Evolutionary conservation across 2,797 vertebrate species (phyloP), one percentile per base, ranked within the genome.

Genomic region (Argentina silus): DNA sequence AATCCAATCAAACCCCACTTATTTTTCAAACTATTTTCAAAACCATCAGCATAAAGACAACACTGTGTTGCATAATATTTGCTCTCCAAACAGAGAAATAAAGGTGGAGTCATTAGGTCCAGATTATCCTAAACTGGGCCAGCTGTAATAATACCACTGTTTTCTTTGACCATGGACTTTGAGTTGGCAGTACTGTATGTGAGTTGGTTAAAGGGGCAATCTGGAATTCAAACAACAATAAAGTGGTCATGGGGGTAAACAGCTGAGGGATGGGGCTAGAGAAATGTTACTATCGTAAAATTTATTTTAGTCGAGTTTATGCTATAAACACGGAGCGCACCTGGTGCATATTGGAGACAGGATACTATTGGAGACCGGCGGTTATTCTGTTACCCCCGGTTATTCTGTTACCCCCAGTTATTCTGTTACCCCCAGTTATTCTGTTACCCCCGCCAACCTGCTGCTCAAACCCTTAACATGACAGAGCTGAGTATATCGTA

Each of bases 81-180:
- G 3, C 21, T 11, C 19, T 12, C 1, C 6, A 36, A 59, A 64
- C 50, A 53, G 8, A 59, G 36, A 12, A n/a, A 50, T 55, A n/a
- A 53, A 53, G 55, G 14, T 67, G 45, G 11, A n/a, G 53, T 7
- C 36, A 45, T 11, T 3, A 23, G 9, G 47, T 1, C 5, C 7
- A n/a, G 23, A 72, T 67, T 53, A 64, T 71, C 44, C 60, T n/a
- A 12, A 23, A 59, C 60, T 67, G 17, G 42, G 56, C 7, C 42
- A 55, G 63, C n/a, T 76, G 44, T 57, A 53, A 74, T 1, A 27
- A 44, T 50, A 68, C 10, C 45, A 48, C 43, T 44, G 36, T 42
- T 66, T 57, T 23, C 36, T 69, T 75, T 53, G 66, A 15, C 65
- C 57, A 23, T 79, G 82, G 82, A 86, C 81, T 76, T 81, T 87